These are phyloP conservation scores for Nixonia krombeini DNA, from an alignment of 1,140 invertebrate genomes.

Conservation along the genomic window DNA sequence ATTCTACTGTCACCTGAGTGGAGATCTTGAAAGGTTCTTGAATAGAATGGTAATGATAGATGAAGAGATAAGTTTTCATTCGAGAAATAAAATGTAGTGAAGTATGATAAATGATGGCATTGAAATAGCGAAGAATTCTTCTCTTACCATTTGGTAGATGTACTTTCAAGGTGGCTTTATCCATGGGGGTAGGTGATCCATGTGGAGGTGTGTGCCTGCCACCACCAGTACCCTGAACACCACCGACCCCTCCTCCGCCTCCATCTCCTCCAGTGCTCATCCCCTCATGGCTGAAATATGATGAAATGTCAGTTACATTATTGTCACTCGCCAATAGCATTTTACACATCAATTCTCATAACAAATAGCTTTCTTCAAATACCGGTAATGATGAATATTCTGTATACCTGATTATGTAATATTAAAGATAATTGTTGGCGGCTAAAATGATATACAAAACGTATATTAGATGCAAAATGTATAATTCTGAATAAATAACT, in stretches of 20 bases:
- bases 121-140: slow-evolving; percentile 1
- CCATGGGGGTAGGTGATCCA: slow-evolving; percentile 70
- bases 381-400: not conserved
- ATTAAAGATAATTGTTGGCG: no score
- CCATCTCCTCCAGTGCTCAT: slow-evolving; percentile 72
- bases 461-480: no score
- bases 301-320: no score
- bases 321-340: no score
- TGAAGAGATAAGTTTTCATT: not conserved
- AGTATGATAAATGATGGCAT: no score
- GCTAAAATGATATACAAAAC: no score
- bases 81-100: no score
- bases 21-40: no score
- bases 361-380: not conserved
- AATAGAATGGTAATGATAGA: not conserved
- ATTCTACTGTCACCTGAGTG: not conserved
- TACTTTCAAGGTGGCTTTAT: slow-evolving; percentile 76
- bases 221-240: slow-evolving; percentile 69
- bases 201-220: slow-evolving; percentile 71
- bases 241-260: slow-evolving; percentile 60
- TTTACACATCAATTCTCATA: no score
- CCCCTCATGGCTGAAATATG: slow-evolving; percentile 76
- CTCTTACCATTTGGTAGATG: slow-evolving; percentile 86
- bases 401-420: not conserved
- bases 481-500: no score